Evolutionary conservation across 2,797 vertebrate genomes (phyloP).

Genomic region (Chaetophractus vellerosus): DNA sequence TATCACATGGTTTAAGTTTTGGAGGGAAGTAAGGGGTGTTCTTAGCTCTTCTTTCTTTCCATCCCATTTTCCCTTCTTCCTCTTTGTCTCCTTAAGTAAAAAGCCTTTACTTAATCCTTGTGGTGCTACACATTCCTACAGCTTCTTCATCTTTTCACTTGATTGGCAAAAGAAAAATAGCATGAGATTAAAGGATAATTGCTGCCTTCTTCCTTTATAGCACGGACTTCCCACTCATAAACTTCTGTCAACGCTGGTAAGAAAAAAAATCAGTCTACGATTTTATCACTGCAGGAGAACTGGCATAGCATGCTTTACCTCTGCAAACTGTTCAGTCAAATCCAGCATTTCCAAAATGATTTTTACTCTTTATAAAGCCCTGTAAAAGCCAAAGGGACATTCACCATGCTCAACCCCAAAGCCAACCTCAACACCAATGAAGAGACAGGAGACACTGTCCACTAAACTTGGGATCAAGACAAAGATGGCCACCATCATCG

Average conservation of each 20-base stretch:
- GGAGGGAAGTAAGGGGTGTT: background rate
- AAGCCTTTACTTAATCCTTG: constrained; percentile 77
- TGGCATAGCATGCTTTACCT: background rate
- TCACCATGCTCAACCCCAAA: constrained; percentile 2
- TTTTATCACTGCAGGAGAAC: background rate
- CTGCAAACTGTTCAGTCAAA: constrained; percentile 21
- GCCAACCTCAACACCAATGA: background rate
- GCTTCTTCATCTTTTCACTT: constrained; percentile 67
- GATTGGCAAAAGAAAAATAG: constrained; percentile 80
- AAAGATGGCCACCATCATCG: background rate
- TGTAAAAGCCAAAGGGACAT: background rate
- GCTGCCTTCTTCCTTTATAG: constrained; percentile 61
- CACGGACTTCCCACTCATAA: constrained; percentile 26
- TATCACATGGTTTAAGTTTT: background rate
- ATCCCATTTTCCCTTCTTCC: background rate
- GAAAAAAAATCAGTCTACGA: background rate
- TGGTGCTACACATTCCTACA: background rate
- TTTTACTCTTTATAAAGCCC: background rate
- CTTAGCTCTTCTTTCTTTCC: background rate
- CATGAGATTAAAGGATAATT: constrained; percentile 65
- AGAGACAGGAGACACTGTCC: background rate
- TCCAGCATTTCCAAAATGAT: constrained; percentile 33
- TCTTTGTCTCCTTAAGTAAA: constrained; percentile 57
- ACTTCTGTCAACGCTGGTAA: constrained; percentile 21
- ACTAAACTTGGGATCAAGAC: background rate